These are phyloP conservation scores for Zaprionus capensis DNA, from an alignment of 1,140 invertebrate genomes.

Conservation along the genomic window DNA sequence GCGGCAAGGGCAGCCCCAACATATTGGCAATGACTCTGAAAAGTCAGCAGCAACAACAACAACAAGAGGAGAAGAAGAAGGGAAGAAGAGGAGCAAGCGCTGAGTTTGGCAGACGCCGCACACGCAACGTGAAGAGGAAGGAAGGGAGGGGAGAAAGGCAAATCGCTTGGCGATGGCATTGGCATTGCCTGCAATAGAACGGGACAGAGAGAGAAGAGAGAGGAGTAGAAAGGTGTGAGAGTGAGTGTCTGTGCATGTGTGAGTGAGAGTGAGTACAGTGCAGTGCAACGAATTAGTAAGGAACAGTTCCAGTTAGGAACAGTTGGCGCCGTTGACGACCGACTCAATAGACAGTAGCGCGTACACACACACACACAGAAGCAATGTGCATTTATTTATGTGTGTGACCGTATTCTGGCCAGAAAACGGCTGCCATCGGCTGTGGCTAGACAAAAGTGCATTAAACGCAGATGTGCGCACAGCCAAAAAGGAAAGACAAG, in stretches of 20 bases:
- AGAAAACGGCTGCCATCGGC: slow-evolving; percentile 9
- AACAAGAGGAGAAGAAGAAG: neutral
- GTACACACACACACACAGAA: neutral
- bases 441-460: slow-evolving; percentile 52
- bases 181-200: slow-evolving; percentile 9
- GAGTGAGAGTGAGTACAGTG: neutral
- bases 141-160: slow-evolving; percentile 8
- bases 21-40: slow-evolving; percentile 72
- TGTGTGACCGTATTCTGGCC: slow-evolving; percentile 1
- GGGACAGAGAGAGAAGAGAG: neutral
- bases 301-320: slow-evolving; percentile 23
- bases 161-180: slow-evolving; percentile 68
- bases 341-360: slow-evolving; percentile 33
- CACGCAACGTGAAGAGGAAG: slow-evolving; percentile 44
- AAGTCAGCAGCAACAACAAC: slow-evolving; percentile 49
- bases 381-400: neutral
- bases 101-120: slow-evolving; percentile 62
- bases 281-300: slow-evolving; percentile 2
- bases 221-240: neutral
- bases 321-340: slow-evolving; percentile 45
- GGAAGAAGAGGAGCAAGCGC: slow-evolving; percentile 13
- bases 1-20: slow-evolving; percentile 41
- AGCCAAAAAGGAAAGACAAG: neutral
- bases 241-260: neutral
- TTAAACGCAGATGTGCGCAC: slow-evolving; percentile 54